Evolutionary conservation across 2,797 vertebrate species (phyloP), one percentile per base, ranked within the genome.

Genomic region (Chromobotia macracanthus): DNA sequence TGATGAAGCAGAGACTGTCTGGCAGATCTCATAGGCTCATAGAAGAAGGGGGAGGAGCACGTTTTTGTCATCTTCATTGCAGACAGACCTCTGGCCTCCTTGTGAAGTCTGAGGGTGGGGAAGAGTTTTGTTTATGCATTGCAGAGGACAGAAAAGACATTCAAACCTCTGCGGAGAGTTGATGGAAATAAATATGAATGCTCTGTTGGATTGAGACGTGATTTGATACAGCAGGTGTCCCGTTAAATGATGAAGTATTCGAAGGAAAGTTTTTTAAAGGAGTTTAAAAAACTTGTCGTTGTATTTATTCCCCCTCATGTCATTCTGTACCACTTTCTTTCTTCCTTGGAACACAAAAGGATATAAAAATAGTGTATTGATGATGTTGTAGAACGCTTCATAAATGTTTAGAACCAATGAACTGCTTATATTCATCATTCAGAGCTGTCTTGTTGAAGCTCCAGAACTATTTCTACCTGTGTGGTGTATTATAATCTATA

Each of bases 1-100:
- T 87, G 83, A 86, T 84, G 68, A 61, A 76, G 83, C 77, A 80
- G 72, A 72, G 75, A 81, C 38, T 58, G 50, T 35, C 35, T 53
- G 61, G 72, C 53, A 41, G 55, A 58, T 77, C 77, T 63, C 69
- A 50, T 75, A 79, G 77, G 80, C 68, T 83, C 61, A 13, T 15
- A 6, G 61, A 65, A 19, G 15, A 75, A 25, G 73, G 15, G 41
- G 73, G 73, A 55, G 10, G 50, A 58, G 21, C 56, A 12, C 51
- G 68, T 68, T 16, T 31, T 58, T 76, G 64, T 76, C 74, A 58
- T 76, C 51, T 64, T 64, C 65, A 75, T 28, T 75, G 65, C 79
- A 60, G 72, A 70, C 64, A 74, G 50, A 63, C 50, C 72, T 31
- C 58, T 69, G 46, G 28, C 38, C 50, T 80, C 48, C 25, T 61